Conservation (phyloP, 2,888 invertebrate genomes). For the Noctua janthina region DNA sequence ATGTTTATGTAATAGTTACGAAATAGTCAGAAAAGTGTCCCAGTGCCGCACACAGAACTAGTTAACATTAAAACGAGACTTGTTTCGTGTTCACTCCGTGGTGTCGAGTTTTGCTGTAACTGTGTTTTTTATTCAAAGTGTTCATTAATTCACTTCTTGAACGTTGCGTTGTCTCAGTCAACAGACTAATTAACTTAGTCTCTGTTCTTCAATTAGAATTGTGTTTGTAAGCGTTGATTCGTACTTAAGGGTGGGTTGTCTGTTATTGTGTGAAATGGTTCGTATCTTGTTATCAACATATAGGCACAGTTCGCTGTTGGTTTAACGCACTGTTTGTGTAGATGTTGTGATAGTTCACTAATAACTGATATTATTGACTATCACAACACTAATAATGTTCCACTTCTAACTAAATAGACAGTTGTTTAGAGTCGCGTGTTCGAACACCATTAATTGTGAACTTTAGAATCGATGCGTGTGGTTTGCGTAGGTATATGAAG, state of each 20-base stretch:
- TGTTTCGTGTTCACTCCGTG: background rate
- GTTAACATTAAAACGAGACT: background rate
- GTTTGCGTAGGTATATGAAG: background rate
- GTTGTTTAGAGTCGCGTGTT: constrained; percentile 1
- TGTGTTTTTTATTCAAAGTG: constrained; percentile 41
- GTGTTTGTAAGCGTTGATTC: constrained; percentile 41
- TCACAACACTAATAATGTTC: constrained; percentile 1
- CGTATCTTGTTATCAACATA: constrained; percentile 14
- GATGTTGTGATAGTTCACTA: constrained; percentile 3
- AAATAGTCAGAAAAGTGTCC: background rate
- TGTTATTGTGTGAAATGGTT: constrained; percentile 2
- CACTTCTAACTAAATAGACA: constrained; percentile 5
- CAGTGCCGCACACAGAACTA: background rate
- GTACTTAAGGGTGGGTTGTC: background rate
- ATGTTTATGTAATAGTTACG: background rate
- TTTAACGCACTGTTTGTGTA: background rate
- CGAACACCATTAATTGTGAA: background rate
- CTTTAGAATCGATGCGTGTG: background rate
- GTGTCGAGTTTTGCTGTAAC: background rate
- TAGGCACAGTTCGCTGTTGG: constrained; percentile 3
- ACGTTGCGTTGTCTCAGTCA: constrained; percentile 24
- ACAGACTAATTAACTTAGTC: constrained; percentile 36
- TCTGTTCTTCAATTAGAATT: constrained; percentile 41
- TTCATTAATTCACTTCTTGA: constrained; percentile 29
- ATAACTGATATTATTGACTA: background rate